Percentiles rank a stretch among this genome's conserved stretches.
phyloP scores from a whole-genome alignment of 2,797 vertebrate species.

The Tapera naevia region DNA sequence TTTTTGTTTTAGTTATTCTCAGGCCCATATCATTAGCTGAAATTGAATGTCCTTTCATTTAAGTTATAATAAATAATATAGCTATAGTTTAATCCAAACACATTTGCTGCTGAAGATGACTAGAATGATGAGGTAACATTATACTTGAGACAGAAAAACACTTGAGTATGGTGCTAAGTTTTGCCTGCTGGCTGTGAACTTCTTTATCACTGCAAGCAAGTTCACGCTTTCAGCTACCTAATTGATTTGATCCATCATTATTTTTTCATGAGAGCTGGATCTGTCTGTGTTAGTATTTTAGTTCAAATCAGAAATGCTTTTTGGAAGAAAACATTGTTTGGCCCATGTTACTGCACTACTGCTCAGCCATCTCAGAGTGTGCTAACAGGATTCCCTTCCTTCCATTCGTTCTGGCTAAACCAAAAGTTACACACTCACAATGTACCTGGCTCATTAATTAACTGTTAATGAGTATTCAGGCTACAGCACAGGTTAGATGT shows the following conservation, averaged over 20 bases:
- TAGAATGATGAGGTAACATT: background rate
- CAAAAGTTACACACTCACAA: background rate
- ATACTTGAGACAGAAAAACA: background rate
- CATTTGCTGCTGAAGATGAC: background rate
- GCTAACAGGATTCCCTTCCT: background rate
- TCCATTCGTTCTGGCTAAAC: background rate
- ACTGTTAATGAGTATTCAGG: background rate
- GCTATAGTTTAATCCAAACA: background rate
- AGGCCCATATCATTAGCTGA: background rate
- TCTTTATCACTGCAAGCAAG: background rate
- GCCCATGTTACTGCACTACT: background rate
- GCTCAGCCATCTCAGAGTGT: fast-evolving
- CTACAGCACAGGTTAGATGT: background rate
- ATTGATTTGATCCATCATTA: background rate
- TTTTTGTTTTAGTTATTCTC: background rate
- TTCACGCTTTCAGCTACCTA: background rate
- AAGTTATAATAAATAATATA: background rate
- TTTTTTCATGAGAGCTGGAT: background rate
- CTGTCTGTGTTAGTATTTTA: background rate
- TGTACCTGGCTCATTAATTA: background rate
- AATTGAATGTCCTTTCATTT: background rate
- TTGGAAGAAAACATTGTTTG: background rate
- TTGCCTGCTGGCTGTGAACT: background rate
- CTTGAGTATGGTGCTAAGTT: background rate
- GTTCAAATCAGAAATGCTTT: background rate